These are phyloP conservation scores for Rhodeus uyekii DNA, from an alignment of 2,797 vertebrate species.

Conservation along the genomic window DNA sequence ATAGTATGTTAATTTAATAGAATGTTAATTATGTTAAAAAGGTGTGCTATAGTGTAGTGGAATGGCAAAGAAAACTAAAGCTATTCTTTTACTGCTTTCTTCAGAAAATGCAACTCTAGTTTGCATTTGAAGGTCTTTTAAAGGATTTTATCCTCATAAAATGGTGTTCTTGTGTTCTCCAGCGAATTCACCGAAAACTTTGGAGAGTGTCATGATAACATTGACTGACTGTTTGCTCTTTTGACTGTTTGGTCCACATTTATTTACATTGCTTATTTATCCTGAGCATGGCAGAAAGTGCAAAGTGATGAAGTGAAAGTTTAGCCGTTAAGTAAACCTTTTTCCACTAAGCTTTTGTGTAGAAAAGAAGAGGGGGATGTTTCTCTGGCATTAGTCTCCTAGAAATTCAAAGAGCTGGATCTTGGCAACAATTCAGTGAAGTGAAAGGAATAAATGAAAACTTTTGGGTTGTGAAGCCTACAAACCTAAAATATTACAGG, in stretches of 20 bases:
- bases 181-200: neutral
- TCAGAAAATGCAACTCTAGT: neutral
- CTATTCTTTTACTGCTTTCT: neutral
- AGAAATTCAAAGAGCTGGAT: conserved; percentile 57
- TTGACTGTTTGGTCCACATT: neutral
- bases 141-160: neutral
- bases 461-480: conserved; percentile 53
- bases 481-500: conserved; percentile 49
- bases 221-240: conserved; percentile 1
- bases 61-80: neutral
- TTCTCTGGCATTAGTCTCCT: conserved; percentile 51
- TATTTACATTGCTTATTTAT: conserved; percentile 5
- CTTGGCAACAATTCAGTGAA: conserved; percentile 56
- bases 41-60: no score
- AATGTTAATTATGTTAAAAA: neutral
- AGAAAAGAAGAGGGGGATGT: conserved; percentile 2
- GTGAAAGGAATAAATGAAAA: conserved; percentile 55
- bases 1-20: neutral
- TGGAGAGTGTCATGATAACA: neutral
- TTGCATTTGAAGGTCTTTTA: neutral
- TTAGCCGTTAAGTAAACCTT: conserved; percentile 24
- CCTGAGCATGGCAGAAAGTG: neutral
- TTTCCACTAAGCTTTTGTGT: conserved; percentile 17
- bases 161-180: neutral
- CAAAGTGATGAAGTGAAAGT: neutral